Evolutionary conservation across 2,113 vertebrate genomes (phyloP), one percentile per base, ranked within the genome.

Genomic region (Etheostoma cragini): DNA sequence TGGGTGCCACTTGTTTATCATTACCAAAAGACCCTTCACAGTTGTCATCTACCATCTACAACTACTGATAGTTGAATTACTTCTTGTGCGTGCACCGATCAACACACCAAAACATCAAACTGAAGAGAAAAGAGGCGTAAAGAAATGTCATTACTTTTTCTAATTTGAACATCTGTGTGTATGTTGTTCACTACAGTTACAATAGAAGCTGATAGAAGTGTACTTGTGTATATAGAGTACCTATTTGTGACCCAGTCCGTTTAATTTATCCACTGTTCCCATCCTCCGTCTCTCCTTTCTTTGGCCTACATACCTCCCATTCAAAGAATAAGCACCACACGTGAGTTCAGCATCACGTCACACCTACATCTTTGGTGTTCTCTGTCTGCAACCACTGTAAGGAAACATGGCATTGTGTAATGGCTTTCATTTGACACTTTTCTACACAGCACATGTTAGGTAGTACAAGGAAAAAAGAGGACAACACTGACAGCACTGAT

Each of bases 291-390:
- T 63, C 65, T 75, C 53, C 81, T 47, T 50, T 33, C 0, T 45
- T 64, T 83, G 89, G 63, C 85, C 88, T 85, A 86, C 72, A 88
- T 88, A 65, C 52, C 49, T 50, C 16, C 58, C 35, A 64, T 82
- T 85, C 45, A 76, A 47, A 79, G 53, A 73, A 66, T 42, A n/a
- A 60, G 21, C 54, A 57, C 78, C 71, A 82, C 84, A 82, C 33
- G 62, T 50, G 78, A 86, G 66, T 60, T 53, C 0, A 58, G 54
- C 16, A 7, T 57, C 7, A 66, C 53, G 66, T 86, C 68, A 62
- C 65, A 67, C 52, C 61, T 14, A 61, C 33, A 16, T 54, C 53
- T 22, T 33, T 42, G 4, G 8, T 53, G 10, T 35, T 47, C 42
- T 46, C 19, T 14, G 1, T 52, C n/a, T 60, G 61, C 49, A 56